Percentiles rank a stretch among this genome's conserved stretches.
Evolutionary conservation across 2,113 vertebrate genomes (phyloP).

Genomic region (Melanocharis versteri): DNA sequence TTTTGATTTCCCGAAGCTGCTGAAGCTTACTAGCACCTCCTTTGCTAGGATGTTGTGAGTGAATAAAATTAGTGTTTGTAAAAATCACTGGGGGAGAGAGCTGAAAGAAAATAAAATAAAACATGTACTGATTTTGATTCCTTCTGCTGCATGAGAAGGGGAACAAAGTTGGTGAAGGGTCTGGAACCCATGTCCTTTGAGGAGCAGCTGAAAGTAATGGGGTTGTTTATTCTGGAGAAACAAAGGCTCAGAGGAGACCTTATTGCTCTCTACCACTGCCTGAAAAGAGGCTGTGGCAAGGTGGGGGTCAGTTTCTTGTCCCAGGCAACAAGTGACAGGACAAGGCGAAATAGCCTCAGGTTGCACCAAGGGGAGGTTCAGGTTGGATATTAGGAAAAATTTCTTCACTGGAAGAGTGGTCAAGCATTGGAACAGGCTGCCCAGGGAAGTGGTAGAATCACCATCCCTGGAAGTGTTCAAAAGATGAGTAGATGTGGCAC

Average conservation of each 20-base stretch:
- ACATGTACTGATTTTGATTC: neutral
- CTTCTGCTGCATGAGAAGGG: neutral
- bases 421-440: neutral
- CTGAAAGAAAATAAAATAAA: neutral
- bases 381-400: neutral
- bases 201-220: neutral
- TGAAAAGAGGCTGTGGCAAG: neutral
- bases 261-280: neutral
- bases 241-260: neutral
- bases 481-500: neutral
- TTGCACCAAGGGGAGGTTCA: neutral
- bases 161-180: neutral
- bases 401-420: neutral
- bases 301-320: accelerated
- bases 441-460: neutral
- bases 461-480: neutral
- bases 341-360: neutral
- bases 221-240: neutral
- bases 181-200: neutral
- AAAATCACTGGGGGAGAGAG: neutral
- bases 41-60: neutral
- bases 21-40: neutral
- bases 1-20: neutral
- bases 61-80: neutral
- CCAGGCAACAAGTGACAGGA: neutral